phyloP scores from a whole-genome alignment of 2,113 vertebrate species.

The Amphiprion percula region DNA sequence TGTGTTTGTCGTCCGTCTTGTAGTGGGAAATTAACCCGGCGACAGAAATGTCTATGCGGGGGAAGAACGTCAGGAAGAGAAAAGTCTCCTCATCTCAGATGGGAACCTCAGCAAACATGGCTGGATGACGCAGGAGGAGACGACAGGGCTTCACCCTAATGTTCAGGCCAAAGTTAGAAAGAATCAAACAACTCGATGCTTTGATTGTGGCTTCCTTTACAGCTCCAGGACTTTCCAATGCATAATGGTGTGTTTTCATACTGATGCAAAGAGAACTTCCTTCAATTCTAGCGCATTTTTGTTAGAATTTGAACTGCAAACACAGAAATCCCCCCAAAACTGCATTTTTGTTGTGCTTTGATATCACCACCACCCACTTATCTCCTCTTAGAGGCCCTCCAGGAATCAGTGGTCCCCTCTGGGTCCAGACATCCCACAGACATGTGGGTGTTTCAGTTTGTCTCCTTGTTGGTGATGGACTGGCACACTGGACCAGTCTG shows the following conservation, averaged over 20 bases:
- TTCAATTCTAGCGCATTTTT: background rate
- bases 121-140: slow-evolving; percentile 51
- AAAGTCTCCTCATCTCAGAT: slow-evolving; percentile 44
- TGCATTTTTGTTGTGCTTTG: background rate
- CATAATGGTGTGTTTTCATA: background rate
- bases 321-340: background rate
- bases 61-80: slow-evolving; percentile 48
- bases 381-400: slow-evolving; percentile 3
- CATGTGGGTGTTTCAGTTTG: slow-evolving; percentile 40
- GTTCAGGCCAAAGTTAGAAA: slow-evolving; percentile 36
- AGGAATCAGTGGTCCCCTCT: background rate
- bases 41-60: slow-evolving; percentile 53
- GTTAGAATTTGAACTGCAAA: too few relatives aligned
- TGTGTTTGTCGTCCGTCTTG: slow-evolving; percentile 65
- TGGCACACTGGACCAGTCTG: slow-evolving; percentile 39
- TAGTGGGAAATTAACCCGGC: slow-evolving; percentile 75
- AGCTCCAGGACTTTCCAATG: slow-evolving; percentile 17
- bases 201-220: background rate
- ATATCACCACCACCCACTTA: background rate
- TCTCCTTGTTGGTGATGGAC: slow-evolving; percentile 41
- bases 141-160: slow-evolving; percentile 22
- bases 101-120: slow-evolving; percentile 73
- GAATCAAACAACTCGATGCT: slow-evolving; percentile 18
- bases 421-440: slow-evolving; percentile 40
- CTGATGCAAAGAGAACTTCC: background rate